Evolutionary conservation across 2,888 invertebrate genomes (phyloP), one percentile per base, ranked within the genome.

Genomic region (Pyrochroa serraticornis): DNA sequence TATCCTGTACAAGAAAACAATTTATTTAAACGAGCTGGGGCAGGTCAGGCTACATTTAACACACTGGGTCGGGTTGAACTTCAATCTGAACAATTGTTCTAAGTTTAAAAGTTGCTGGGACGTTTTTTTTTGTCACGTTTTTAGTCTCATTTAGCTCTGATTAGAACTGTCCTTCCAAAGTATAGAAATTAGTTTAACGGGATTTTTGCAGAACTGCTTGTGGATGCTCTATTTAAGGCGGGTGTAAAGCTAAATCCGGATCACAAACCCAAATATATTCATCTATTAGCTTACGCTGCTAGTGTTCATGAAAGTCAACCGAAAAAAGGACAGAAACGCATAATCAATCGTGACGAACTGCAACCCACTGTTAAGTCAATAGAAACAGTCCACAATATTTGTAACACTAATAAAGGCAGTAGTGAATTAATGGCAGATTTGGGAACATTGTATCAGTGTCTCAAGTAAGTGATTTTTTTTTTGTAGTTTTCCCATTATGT

Each of bases 231-330:
- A 7, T 99, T 98, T 77, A 95, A 94, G 77, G 91, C 94, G 1
- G 93, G 93, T n/a, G 90, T 92, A 10, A 95, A 96, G 81, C 81
- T 97, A 53, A 97, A 97, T 81, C 95, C 95, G 0, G 97, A 98
- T 73, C 96, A 97, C 78, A 96, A 97, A 80, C 90, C 94, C 6
- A 98, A 98, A 78, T 99, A 99, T 77, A 92, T 97, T 76, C 92
- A 92, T 78, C 82, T 99, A 54, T 80, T 98, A 70, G 96, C 97
- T 1, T 98, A 97, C 80, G 93, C 97, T 1, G 91, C 96, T 0
- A 94, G 95, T 77, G 96, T 98, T 0, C 91, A 90, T 66, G 98
- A 98, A 77, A 86, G 85, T 0, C 85, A 84, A 54, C 86, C 84
- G 41, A 91, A 89, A 68, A 92, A 92, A 61, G 84, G 90, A 52